Evolutionary conservation across 2,113 vertebrate genomes (phyloP).

Genomic region (Emydura subglobosa): DNA sequence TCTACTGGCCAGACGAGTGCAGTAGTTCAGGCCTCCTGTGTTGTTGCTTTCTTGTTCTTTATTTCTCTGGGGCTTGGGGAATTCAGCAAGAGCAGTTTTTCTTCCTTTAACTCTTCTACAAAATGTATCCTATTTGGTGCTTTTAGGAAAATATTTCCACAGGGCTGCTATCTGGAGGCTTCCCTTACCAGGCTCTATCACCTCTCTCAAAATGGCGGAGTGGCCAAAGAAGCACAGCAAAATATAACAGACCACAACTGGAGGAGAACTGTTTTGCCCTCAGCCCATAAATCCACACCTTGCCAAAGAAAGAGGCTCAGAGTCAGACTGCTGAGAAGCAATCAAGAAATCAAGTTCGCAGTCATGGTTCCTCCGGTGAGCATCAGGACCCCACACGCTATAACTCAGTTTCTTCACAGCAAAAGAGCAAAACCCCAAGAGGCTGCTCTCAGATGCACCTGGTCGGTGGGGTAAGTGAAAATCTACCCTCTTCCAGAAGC

Average conservation of each 20-base stretch:
- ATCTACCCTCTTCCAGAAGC: neutral
- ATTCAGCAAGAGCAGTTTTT: neutral
- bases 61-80: neutral
- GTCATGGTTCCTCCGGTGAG: neutral
- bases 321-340: neutral
- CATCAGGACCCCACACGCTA: neutral
- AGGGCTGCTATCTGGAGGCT: neutral
- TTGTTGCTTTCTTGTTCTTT: neutral
- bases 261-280: constrained; percentile 8
- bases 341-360: neutral
- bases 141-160: neutral
- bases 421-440: neutral
- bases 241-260: neutral
- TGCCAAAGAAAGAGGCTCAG: neutral
- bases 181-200: neutral
- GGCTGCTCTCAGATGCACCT: neutral
- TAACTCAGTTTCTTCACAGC: neutral
- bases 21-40: neutral
- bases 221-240: neutral
- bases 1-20: neutral
- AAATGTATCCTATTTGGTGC: neutral
- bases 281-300: constrained; percentile 4
- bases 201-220: neutral
- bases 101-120: neutral
- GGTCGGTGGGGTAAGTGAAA: neutral